Evolutionary conservation across 2,797 vertebrate species (phyloP).

Genomic region (Rhodeus uyekii): DNA sequence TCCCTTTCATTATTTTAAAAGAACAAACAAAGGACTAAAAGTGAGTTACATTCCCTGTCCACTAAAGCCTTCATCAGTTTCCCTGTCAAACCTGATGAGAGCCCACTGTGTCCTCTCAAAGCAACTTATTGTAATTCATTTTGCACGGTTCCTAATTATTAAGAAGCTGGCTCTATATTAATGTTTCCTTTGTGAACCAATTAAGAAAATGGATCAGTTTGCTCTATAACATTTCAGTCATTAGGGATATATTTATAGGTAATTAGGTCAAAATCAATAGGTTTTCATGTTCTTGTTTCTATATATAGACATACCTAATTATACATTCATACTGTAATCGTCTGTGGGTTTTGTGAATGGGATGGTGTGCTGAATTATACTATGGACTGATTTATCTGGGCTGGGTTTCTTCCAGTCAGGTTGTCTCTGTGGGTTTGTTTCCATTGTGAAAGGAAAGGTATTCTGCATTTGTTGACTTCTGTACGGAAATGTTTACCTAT

Average conservation of each 20-base stretch:
- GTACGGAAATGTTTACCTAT: constrained; percentile 38
- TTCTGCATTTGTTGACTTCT: constrained; percentile 27
- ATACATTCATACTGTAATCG: constrained; percentile 1
- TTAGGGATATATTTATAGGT: neutral
- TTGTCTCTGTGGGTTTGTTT: constrained; percentile 51
- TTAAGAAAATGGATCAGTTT: constrained; percentile 11
- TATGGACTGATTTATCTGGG: constrained; percentile 43
- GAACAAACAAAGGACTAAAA: neutral
- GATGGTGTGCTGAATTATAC: neutral
- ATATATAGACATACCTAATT: neutral
- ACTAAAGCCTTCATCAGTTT: neutral
- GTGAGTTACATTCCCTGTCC: neutral
- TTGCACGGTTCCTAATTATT: neutral
- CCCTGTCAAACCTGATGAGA: constrained; percentile 10
- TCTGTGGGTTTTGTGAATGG: neutral
- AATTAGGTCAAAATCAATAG: constrained; percentile 8
- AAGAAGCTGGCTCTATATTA: neutral
- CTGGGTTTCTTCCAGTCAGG: constrained; percentile 60
- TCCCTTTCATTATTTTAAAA: neutral
- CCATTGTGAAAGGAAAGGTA: constrained; percentile 60
- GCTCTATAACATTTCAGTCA: neutral
- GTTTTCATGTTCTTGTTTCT: neutral
- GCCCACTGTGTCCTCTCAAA: neutral
- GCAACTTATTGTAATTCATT: neutral
- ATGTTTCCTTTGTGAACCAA: neutral